Evolutionary conservation across 2,113 vertebrate genomes (phyloP).

Genomic region (Mixornis gularis): DNA sequence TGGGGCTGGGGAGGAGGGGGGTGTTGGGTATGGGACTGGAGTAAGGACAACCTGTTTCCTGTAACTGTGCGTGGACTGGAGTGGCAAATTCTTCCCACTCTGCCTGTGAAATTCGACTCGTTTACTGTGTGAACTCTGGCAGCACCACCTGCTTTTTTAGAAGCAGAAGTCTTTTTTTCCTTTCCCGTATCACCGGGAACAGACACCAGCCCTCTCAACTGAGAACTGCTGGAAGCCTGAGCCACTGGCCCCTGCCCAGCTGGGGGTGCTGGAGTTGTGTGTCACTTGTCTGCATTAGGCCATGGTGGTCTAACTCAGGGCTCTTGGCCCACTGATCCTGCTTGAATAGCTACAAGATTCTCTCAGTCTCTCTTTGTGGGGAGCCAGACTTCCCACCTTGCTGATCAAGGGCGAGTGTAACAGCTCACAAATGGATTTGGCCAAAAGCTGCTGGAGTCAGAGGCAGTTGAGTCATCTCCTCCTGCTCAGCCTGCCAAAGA

Average conservation of each 20-base stretch:
- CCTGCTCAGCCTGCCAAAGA: slow-evolving; percentile 64
- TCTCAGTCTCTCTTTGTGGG: slow-evolving; percentile 32
- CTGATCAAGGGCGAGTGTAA: background rate
- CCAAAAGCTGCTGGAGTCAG: slow-evolving; percentile 71
- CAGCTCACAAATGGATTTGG: slow-evolving; percentile 65
- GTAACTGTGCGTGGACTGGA: slow-evolving; percentile 37
- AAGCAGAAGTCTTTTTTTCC: slow-evolving; percentile 51
- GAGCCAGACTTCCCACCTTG: slow-evolving; percentile 41
- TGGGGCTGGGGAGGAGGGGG: slow-evolving; percentile 61
- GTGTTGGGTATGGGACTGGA: slow-evolving; percentile 63
- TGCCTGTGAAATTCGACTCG: slow-evolving; percentile 69
- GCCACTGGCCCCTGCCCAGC: background rate
- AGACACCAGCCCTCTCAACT: slow-evolving; percentile 27
- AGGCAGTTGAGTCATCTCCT: slow-evolving; percentile 61
- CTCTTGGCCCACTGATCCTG: background rate
- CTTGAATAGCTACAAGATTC: background rate
- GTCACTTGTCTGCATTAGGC: background rate
- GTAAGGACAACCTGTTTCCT: slow-evolving; percentile 54
- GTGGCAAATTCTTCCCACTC: slow-evolving; percentile 63
- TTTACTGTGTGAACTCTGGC: slow-evolving; percentile 77
- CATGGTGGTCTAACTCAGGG: background rate
- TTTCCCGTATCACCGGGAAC: slow-evolving; percentile 56
- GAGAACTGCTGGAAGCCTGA: background rate
- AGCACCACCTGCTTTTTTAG: slow-evolving; percentile 68
- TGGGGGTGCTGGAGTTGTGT: background rate